A percentile compares a stretch with the other conserved stretches of the same genome.
Conservation (phyloP, 2,113 vertebrate species). For the Coturnix japonica region DNA sequence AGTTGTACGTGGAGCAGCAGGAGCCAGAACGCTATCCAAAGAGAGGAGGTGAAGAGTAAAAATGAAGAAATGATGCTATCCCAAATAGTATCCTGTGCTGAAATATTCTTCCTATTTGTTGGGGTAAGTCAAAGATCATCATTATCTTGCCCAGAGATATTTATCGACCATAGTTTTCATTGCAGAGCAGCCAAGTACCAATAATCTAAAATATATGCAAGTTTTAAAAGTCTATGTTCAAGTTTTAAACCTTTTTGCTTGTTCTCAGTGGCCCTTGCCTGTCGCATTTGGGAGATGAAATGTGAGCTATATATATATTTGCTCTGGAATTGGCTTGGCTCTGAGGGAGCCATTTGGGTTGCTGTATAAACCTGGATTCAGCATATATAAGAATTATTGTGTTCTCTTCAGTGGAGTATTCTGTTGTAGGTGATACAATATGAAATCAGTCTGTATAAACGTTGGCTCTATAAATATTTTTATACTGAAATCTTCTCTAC, state of each 20-base stretch:
- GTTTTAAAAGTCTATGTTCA: constrained; percentile 63
- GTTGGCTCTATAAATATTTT: constrained; percentile 31
- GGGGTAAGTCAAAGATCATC: neutral
- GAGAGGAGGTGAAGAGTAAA: neutral
- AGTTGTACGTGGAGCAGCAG: neutral
- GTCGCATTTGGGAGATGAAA: constrained; percentile 74
- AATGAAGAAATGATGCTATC: neutral
- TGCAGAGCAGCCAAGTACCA: constrained; percentile 57
- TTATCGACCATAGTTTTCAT: constrained; percentile 60
- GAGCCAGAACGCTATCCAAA: neutral
- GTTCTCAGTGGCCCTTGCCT: constrained; percentile 63
- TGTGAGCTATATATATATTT: constrained; percentile 27
- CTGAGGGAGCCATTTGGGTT: constrained; percentile 51
- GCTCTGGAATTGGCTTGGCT: constrained; percentile 51
- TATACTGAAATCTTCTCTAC: neutral
- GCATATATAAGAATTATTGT: constrained; percentile 1
- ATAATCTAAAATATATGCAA: constrained; percentile 60
- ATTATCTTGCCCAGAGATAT: constrained; percentile 12
- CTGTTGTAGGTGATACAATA: neutral
- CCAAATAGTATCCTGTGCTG: neutral
- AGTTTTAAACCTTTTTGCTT: constrained; percentile 68
- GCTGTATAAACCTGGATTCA: constrained; percentile 62
- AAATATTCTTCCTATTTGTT: neutral
- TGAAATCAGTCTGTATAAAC: constrained; percentile 44
- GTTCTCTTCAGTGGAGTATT: neutral